phyloP scores from a whole-genome alignment of 2,113 vertebrate genomes.

The Recurvirostra avosetta region DNA sequence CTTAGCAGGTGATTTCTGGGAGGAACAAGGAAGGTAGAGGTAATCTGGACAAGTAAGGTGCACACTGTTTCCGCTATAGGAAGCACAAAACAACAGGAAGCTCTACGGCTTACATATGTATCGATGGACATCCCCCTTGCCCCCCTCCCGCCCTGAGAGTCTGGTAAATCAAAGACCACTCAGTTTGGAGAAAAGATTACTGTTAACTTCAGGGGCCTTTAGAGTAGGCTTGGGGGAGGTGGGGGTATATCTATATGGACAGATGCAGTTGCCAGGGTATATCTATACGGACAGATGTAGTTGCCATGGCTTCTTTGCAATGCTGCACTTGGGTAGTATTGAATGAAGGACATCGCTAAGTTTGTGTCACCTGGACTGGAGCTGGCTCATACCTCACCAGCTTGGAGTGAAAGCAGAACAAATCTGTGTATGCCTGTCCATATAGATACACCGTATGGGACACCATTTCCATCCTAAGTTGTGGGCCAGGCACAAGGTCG shows the following conservation, averaged over 20 bases:
- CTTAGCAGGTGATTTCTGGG: constrained; percentile 98
- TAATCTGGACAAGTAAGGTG: constrained; percentile 62
- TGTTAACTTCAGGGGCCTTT: background rate
- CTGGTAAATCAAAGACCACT: background rate
- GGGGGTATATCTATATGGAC: background rate
- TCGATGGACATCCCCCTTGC: background rate
- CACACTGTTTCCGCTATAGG: constrained; percentile 39
- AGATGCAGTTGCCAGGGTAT: background rate
- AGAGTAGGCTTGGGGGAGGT: background rate
- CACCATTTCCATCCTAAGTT: background rate
- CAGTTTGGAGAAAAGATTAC: background rate
- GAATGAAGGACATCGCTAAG: background rate
- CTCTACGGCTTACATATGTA: background rate
- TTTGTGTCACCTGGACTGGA: background rate
- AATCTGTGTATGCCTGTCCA: background rate
- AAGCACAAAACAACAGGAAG: constrained; percentile 41
- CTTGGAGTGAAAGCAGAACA: background rate
- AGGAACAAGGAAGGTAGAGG: constrained; percentile 69
- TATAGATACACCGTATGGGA: background rate
- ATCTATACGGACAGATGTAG: background rate
- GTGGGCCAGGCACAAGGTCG: background rate
- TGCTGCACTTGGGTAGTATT: background rate
- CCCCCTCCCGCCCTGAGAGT: background rate
- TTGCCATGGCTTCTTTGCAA: background rate
- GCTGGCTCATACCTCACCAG: background rate